Conservation (phyloP, 2,888 invertebrate species). For the Chymomyza caudatula region DNA sequence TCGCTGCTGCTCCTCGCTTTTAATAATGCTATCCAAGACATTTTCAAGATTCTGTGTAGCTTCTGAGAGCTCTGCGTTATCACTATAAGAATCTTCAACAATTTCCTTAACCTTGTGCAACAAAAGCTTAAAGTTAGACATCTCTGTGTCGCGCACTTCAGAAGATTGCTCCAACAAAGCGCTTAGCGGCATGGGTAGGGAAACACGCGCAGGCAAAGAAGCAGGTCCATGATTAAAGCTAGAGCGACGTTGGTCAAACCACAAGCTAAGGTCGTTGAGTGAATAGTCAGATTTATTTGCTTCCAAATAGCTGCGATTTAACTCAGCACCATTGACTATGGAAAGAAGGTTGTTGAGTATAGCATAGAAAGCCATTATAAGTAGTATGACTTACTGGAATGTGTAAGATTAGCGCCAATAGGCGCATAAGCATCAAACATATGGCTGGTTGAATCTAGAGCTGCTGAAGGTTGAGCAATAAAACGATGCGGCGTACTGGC, state of each 20-base stretch:
- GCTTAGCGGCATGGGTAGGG: slow-evolving; percentile 36
- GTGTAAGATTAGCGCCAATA: slow-evolving; percentile 59
- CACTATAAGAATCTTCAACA: slow-evolving; percentile 77
- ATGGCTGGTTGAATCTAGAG: neutral
- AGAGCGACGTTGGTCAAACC: slow-evolving; percentile 71
- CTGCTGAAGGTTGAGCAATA: slow-evolving; percentile 17
- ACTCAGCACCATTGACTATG: slow-evolving; percentile 76
- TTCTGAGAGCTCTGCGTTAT: slow-evolving; percentile 76
- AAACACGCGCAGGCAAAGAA: slow-evolving; percentile 2
- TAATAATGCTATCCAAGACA: slow-evolving; percentile 76
- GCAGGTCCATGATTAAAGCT: slow-evolving; percentile 32
- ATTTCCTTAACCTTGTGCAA: slow-evolving; percentile 77
- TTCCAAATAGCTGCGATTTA: slow-evolving; percentile 77
- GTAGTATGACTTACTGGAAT: slow-evolving; percentile 59
- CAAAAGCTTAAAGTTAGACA: slow-evolving; percentile 75
- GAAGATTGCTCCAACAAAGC: slow-evolving; percentile 49
- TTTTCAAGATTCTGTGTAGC: slow-evolving; percentile 77
- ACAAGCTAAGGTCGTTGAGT: slow-evolving; percentile 75
- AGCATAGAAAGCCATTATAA: no score
- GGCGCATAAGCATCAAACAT: slow-evolving; percentile 41
- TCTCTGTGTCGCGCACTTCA: slow-evolving; percentile 73
- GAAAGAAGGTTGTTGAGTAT: neutral
- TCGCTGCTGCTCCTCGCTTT: slow-evolving; percentile 73
- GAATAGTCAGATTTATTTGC: slow-evolving; percentile 78
- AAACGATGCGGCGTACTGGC: slow-evolving; percentile 76